Evolutionary conservation across 1,140 invertebrate genomes (phyloP).

Genomic region (Drosophila malerkotliana): DNA sequence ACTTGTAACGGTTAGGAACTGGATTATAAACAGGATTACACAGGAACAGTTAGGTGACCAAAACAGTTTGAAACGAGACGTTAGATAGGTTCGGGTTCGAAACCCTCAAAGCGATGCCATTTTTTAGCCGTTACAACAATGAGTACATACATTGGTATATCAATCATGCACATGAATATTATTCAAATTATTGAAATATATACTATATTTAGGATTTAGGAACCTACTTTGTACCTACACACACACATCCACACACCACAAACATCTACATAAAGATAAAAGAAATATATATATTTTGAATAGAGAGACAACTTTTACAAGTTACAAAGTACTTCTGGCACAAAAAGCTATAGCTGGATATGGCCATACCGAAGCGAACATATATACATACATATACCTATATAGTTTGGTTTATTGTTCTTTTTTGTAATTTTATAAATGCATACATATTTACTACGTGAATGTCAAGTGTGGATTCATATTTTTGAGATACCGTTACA

Average conservation of each 20-base stretch:
- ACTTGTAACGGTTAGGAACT: slow-evolving; percentile 61
- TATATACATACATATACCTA: slow-evolving; percentile 34
- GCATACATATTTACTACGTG: slow-evolving; percentile 44
- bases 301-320: slow-evolving; percentile 71
- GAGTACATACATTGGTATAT: slow-evolving; percentile 41
- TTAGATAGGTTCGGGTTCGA: slow-evolving; percentile 50
- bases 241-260: slow-evolving; percentile 30
- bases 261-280: slow-evolving; percentile 39
- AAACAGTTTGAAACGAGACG: slow-evolving; percentile 50
- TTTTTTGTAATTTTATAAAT: slow-evolving; percentile 75
- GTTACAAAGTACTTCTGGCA: slow-evolving; percentile 38
- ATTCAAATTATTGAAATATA: slow-evolving; percentile 43
- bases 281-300: slow-evolving; percentile 70
- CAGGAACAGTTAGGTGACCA: slow-evolving; percentile 62
- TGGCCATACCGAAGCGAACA: slow-evolving; percentile 47
- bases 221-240: slow-evolving; percentile 74
- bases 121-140: slow-evolving; percentile 71
- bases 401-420: slow-evolving; percentile 64
- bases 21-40: slow-evolving; percentile 36
- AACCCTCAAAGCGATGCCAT: slow-evolving; percentile 63
- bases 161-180: slow-evolving; percentile 43
- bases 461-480: slow-evolving; percentile 65
- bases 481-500: slow-evolving; percentile 70
- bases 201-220: slow-evolving; percentile 44
- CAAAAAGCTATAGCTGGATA: slow-evolving; percentile 23